Evolutionary conservation across 2,888 invertebrate species (phyloP), one percentile per base, ranked within the genome.

Genomic region (Petrophora chlorosata): DNA sequence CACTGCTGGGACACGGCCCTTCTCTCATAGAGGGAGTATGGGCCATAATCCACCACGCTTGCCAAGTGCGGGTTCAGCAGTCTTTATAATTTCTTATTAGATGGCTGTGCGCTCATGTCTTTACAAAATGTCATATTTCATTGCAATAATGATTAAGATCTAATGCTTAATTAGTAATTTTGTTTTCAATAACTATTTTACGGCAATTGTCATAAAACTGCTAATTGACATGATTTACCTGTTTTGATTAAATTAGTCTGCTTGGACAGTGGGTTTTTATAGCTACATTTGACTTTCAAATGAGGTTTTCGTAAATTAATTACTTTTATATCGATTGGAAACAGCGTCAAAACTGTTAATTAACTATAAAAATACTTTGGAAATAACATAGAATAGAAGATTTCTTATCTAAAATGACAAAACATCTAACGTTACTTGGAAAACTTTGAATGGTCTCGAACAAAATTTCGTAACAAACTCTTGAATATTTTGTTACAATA

Each of bases 211-310:
- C 49, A 34, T 61, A 54, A 57, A 48, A 33, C 29, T 15, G 12
- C 34, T 55, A 52, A 59, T 59, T 55, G 30, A 41, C 41, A 38
- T 29, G 38, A 38, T 28, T 30, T 41, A 56, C 53, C 50, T 41
- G 51, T 61, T 61, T 45, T 26, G 45, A 48, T 52, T 50, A 15
- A 55, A 51, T 52, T 54, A 50, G 47, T 33, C 41, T 22, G 42
- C 34, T 39, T 49, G 35, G 43, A 35, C 38, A 48, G 34, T 54
- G 26, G 26, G 38, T 55, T 23, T 56, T 55, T 55, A 53, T 55
- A 50, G 43, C 46, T 33, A 32, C 47, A 60, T 58, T 60, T 56
- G 47, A 56, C 41, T 61, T 60, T 54, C 16, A 60, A 56, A 61
- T 56, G 34, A 58, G 16, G 15, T 52, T 38, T 44, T 38, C 33